Conservation (phyloP, 2,888 invertebrate species). For the Griposia aprilina region DNA sequence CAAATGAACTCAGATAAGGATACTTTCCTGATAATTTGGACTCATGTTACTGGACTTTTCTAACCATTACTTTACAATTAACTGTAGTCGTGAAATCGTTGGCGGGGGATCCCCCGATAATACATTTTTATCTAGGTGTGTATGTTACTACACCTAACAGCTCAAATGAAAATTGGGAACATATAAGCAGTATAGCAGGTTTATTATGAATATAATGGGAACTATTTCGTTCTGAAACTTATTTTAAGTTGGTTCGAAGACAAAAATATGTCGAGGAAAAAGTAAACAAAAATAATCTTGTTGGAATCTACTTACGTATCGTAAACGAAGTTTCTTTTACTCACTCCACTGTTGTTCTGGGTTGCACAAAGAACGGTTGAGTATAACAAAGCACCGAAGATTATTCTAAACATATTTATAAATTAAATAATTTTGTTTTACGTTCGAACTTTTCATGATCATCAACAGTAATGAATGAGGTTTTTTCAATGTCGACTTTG, state of each 20-base stretch:
- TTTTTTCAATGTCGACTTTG: constrained; percentile 13
- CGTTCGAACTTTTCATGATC: constrained; percentile 21
- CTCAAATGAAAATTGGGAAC: too few relatives aligned
- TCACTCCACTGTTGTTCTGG: constrained; percentile 29
- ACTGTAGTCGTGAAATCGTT: too few relatives aligned
- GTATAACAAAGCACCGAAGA: constrained; percentile 56
- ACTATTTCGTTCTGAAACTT: background rate
- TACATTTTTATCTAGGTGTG: background rate
- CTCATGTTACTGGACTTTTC: background rate
- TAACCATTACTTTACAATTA: too few relatives aligned
- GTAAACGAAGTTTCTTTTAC: constrained; percentile 78
- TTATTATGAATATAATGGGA: background rate
- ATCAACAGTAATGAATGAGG: constrained; percentile 10
- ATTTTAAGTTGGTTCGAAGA: background rate
- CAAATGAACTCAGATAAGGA: background rate
- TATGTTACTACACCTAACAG: background rate
- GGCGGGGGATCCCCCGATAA: constrained; percentile 15
- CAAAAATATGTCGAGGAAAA: background rate
- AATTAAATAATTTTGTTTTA: background rate
- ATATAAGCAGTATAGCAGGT: background rate
- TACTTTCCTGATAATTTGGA: background rate
- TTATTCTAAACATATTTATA: constrained; percentile 60
- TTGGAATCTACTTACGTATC: constrained; percentile 75
- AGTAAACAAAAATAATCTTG: constrained; percentile 50
- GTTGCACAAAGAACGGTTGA: constrained; percentile 50